Base-by-base conservation (phyloP, 2,113 vertebrate genomes). In the Hippoglossus stenolepis region DNA sequence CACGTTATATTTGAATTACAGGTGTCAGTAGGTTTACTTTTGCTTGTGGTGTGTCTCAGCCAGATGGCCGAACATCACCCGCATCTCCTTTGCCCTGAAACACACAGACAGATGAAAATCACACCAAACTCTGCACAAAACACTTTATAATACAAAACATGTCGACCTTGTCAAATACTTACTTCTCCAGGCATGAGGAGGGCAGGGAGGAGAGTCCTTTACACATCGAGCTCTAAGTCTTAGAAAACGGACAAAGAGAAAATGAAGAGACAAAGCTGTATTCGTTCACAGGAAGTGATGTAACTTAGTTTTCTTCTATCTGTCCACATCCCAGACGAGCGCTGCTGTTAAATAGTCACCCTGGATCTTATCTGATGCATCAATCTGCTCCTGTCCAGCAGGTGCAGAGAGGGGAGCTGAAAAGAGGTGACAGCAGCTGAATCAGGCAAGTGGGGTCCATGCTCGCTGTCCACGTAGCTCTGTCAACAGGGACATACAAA, bases 21-120 rank as follows among this genome's bases (percentile, higher is more conserved):
- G 2, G 2, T 35, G 40, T 67, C 8, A 31, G 49, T 8, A 5
- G 20, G 10, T 49, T 79, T 91, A 93, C 93, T 83, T 93, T 62
- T 86, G 83, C 73, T 89, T 94, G 80, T 92, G 79, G n/a, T 90
- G 88, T 10, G 80, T 77, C 31, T 94, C 92, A 24, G 92, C 80
- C 85, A 94, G 81, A 71, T 93, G 90, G 80, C 87, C 87, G 2
- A 93, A 75, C 85, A 89, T 94, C 64, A 94, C 85, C 60, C 91
- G 79, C 91, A 94, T 93, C 76, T 49, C 92, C n/a, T 94, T 94
- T 40, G 93, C 93, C 90, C 94, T 94, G 77, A 85, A 90, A 90
- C 59, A 91, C 63, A 85, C 35, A 66, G 3, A 49, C 20, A 18
- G 18, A n/a, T 0, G 0, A 20, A 77, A 67, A 51, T 61, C 12